A percentile compares a stretch with the other conserved stretches of the same genome.
phyloP scores from a whole-genome alignment of 1,140 invertebrate species.

The Hyposmocoma kahamanoa region DNA sequence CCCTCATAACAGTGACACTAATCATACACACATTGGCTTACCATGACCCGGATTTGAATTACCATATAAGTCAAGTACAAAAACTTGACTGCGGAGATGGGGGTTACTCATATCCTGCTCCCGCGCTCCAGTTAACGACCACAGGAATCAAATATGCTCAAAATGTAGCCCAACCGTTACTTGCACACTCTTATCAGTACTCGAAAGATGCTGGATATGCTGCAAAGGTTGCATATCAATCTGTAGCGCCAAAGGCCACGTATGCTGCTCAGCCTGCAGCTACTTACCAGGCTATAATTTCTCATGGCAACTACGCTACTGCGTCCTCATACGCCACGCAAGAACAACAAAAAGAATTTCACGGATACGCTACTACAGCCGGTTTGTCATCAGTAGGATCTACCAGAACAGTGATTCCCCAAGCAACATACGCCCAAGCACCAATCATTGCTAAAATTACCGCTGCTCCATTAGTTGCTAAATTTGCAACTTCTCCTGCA shows the following conservation, averaged over 20 bases:
- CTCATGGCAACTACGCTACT: conserved; percentile 23
- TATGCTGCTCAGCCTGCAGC: conserved; percentile 29
- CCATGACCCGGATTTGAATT: conserved; percentile 70
- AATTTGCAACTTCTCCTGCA: conserved; percentile 42
- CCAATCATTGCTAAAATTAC: conserved; percentile 68
- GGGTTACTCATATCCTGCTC: conserved; percentile 62
- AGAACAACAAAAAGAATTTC: conserved; percentile 34
- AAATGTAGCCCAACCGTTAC: conserved; percentile 13
- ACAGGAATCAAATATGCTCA: conserved; percentile 29
- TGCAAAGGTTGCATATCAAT: conserved; percentile 21
- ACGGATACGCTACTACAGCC: conserved; percentile 64
- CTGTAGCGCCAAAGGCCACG: conserved; percentile 16
- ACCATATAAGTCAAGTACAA: conserved; percentile 59
- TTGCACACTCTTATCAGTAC: conserved; percentile 26
- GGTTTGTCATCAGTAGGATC: conserved; percentile 46
- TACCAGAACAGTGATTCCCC: conserved; percentile 37
- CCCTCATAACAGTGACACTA: conserved; percentile 29
- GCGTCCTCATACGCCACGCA: conserved; percentile 23
- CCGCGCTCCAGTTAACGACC: conserved; percentile 48
- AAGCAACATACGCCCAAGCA: conserved; percentile 60
- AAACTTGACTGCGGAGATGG: conserved; percentile 40
- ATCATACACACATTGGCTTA: conserved; percentile 42
- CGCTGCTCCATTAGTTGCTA: conserved; percentile 61
- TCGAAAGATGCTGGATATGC: conserved; percentile 24
- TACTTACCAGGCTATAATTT: conserved; percentile 37